These are phyloP conservation scores for Acanthosepion esculentum DNA, from an alignment of 2,888 invertebrate species.

Conservation along the genomic window DNA sequence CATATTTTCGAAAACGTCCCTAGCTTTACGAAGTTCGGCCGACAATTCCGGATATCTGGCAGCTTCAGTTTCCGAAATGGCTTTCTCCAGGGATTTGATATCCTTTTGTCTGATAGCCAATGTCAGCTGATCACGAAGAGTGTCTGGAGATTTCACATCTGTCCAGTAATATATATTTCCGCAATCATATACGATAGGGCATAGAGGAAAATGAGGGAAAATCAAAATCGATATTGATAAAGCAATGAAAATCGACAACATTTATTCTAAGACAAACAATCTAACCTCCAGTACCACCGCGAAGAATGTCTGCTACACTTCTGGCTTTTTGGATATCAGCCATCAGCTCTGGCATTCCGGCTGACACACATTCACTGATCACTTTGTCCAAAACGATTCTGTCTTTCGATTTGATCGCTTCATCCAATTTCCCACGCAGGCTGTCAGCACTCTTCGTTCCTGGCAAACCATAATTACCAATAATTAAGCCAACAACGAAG, in stretches of 20 bases:
- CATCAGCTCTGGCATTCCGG: background rate
- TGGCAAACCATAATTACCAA: background rate
- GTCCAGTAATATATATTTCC: background rate
- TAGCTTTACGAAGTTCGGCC: background rate
- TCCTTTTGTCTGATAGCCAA: background rate
- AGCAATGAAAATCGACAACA: background rate
- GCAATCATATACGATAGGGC: background rate
- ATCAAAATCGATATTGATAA: background rate
- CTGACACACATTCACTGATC: background rate
- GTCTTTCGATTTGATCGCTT: slow-evolving; percentile 24
- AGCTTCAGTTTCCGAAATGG: background rate
- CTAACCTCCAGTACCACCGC: slow-evolving; percentile 38
- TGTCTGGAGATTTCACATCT: background rate
- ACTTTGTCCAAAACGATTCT: background rate
- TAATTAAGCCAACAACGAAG: background rate
- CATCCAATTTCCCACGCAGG: background rate
- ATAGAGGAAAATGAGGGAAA: no score
- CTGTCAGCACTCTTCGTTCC: background rate
- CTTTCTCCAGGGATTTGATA: background rate
- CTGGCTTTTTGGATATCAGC: slow-evolving; percentile 23
- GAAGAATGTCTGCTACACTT: slow-evolving; percentile 1
- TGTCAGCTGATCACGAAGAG: background rate
- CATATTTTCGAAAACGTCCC: background rate
- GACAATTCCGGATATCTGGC: background rate
- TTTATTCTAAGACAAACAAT: background rate